Conservation (phyloP, 2,888 invertebrate species). For the Ametastegia equiseti region DNA sequence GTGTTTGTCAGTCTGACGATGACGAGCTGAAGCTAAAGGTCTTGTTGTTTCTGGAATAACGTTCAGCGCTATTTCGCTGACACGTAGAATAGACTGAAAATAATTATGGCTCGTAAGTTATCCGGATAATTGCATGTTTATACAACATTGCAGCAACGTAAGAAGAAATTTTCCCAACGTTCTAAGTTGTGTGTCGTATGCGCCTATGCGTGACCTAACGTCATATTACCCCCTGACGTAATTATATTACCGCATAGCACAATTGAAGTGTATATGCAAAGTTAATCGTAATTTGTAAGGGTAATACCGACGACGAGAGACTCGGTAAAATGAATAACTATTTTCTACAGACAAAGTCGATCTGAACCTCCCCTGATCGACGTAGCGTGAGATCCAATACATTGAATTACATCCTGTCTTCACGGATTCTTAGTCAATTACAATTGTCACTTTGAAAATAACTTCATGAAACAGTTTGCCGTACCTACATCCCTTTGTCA, state of each 20-base stretch:
- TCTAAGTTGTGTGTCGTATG: neutral
- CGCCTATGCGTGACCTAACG: neutral
- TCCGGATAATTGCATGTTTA: neutral
- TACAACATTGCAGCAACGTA: neutral
- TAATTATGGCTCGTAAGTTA: neutral
- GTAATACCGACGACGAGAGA: neutral
- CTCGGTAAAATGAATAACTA: neutral
- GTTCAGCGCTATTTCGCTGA: neutral
- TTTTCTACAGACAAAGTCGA: neutral
- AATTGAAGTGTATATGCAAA: neutral
- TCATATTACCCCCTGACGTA: neutral
- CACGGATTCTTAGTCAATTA: neutral
- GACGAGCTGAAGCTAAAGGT: neutral
- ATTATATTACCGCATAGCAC: neutral
- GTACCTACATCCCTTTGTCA: neutral
- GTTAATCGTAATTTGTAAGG: neutral
- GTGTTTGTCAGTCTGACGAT: neutral
- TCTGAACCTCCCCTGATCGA: neutral
- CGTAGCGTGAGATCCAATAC: neutral
- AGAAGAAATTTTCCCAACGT: neutral
- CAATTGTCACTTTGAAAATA: constrained; percentile 23
- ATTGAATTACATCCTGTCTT: neutral
- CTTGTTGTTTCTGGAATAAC: neutral
- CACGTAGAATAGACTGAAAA: neutral
- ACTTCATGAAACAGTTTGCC: neutral